Evolutionary conservation across 2,888 invertebrate species (phyloP).

Genomic region (Catotricha subobsoleta): DNA sequence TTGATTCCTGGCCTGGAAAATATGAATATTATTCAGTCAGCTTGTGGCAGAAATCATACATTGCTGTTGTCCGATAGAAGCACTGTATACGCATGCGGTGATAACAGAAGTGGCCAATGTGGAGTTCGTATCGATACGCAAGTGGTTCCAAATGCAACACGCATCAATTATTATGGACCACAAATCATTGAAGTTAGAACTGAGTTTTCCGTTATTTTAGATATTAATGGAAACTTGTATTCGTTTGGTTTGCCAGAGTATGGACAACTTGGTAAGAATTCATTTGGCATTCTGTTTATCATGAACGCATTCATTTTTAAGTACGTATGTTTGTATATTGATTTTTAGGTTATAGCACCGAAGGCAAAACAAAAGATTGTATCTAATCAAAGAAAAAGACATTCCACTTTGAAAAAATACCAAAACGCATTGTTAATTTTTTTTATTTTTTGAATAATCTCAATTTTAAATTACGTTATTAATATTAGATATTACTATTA

Average conservation of each 20-base stretch:
- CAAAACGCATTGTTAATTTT: conserved; percentile 51
- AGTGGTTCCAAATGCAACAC: conserved; percentile 35
- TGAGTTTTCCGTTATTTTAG: conserved; percentile 81
- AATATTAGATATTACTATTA: conserved; percentile 7
- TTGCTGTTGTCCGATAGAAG: conserved; percentile 75
- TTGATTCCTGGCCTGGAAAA: conserved; percentile 54
- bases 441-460: conserved; percentile 67
- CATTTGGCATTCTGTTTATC: not conserved
- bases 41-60: conserved; percentile 73
- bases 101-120: conserved; percentile 83
- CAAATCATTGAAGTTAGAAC: conserved; percentile 76
- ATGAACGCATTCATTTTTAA: not conserved
- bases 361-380: conserved; percentile 85
- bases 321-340: conserved; percentile 9
- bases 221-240: conserved; percentile 72
- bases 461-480: conserved; percentile 39
- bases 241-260: conserved; percentile 88
- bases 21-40: conserved; percentile 67
- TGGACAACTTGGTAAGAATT: conserved; percentile 54
- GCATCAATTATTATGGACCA: conserved; percentile 58
- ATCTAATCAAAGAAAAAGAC: conserved; percentile 74
- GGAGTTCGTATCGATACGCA: conserved; percentile 57
- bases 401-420: conserved; percentile 68
- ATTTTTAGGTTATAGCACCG: conserved; percentile 65
- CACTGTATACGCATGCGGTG: conserved; percentile 74